Evolutionary conservation across 2,888 invertebrate species (phyloP), one percentile per base, ranked within the genome.

Genomic region (Bombylius major): DNA sequence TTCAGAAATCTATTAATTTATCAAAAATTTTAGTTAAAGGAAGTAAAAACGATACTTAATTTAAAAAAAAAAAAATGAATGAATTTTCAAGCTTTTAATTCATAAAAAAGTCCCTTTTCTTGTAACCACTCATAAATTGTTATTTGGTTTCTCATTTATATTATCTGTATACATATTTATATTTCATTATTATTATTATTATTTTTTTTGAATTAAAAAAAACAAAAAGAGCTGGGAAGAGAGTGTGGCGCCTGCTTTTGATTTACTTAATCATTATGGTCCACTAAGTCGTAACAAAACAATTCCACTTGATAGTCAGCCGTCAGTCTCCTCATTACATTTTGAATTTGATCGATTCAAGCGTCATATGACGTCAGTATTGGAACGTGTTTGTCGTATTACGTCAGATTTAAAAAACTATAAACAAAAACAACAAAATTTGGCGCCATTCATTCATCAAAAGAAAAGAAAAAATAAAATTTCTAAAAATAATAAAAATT

Each of bases 261-360:
- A 72, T 59, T 70, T 72, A 69, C 63, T 74, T 34, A 69, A 70
- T 58, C 71, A 71, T 57, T 69, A 70, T 56, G 73, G 71, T 1
- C 70, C 72, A 5, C 60, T 74, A 4, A 51, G 33, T 42, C 56
- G 56, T n/a, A 56, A 52, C 47, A 55, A 55, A 31, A 23, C 34
- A n/a, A 42, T 33, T 34, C n/a, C 55, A n/a, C 36, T 58, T 34
- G 61, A 61, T 32, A 55, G 55, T 14, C 52, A 57, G 50, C 56
- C 58, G 36, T 33, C 57, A 39, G 53, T 55, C n/a, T 46, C 51
- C 4, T 39, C 64, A 34, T 66, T 65, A n/a, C 61, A 62, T 13
- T 70, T 72, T 42, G 70, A 75, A 47, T 71, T 70, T 53, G 59
- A 62, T 33, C 65, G 71, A 14, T 71, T 75, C 48, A 62, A 72